Percentiles rank a stretch among this genome's conserved stretches.
These are phyloP conservation scores for Synanthedon vespiformis DNA, from an alignment of 2,888 invertebrate species.

Conservation along the genomic window DNA sequence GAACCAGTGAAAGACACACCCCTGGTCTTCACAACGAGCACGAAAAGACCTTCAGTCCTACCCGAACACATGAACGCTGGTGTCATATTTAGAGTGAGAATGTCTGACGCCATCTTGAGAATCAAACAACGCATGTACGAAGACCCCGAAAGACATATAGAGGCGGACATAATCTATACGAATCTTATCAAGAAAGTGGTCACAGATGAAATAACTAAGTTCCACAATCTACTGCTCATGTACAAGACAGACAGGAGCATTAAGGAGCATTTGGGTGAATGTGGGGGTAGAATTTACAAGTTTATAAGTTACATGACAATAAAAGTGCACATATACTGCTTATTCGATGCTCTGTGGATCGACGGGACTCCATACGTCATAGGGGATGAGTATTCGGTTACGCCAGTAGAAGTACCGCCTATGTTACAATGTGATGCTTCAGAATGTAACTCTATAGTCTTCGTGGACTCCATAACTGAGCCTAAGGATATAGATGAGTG, in stretches of 20 bases:
- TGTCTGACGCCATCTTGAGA: conserved; percentile 57
- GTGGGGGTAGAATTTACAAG: conserved; percentile 58
- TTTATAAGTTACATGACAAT: conserved; percentile 64
- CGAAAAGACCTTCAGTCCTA: conserved; percentile 46
- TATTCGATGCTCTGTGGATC: conserved; percentile 60
- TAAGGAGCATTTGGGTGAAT: conserved; percentile 58
- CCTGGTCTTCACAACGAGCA: conserved; percentile 44
- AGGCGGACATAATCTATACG: conserved; percentile 59
- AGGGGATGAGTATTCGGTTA: conserved; percentile 59
- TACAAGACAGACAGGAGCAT: conserved; percentile 59
- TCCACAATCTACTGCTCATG: conserved; percentile 54
- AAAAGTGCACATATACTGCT: conserved; percentile 58
- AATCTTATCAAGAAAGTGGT: conserved; percentile 60
- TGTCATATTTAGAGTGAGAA: conserved; percentile 54
- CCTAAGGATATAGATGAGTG: conserved; percentile 55
- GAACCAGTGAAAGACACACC: conserved; percentile 53
- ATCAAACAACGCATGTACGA: conserved; percentile 64
- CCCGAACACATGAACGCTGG: conserved; percentile 63
- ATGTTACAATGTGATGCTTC: conserved; percentile 59
- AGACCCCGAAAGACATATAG: conserved; percentile 56
- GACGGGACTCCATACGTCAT: conserved; percentile 63
- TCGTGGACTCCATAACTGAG: conserved; percentile 58
- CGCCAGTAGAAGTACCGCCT: conserved; percentile 54
- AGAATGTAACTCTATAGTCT: conserved; percentile 56
- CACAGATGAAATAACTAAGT: conserved; percentile 59